Conservation (phyloP, 2,797 vertebrate species). For the Clangula hyemalis region DNA sequence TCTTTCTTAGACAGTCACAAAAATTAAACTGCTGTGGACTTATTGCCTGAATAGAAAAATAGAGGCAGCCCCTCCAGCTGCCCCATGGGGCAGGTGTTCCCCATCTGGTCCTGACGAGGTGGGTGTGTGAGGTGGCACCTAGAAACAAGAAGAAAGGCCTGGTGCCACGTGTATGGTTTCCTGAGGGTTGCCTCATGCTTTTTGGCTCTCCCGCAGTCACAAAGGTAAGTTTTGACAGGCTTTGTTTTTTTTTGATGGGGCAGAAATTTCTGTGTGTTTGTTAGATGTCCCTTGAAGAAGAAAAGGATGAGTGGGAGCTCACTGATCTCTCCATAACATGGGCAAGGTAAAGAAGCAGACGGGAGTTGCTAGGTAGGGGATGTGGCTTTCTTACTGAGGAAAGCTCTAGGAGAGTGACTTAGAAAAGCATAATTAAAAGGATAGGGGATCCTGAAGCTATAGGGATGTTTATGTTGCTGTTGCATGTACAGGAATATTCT, state of each 20-base stretch:
- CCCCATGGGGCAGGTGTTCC: background rate
- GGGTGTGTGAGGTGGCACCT: background rate
- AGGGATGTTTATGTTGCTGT: background rate
- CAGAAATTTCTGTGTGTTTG: rapidly evolving
- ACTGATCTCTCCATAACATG: rapidly evolving
- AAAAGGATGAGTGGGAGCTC: background rate
- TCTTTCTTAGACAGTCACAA: background rate
- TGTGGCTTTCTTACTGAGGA: background rate
- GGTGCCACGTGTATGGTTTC: rapidly evolving
- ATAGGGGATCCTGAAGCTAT: background rate
- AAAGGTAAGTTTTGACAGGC: background rate
- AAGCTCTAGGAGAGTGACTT: background rate
- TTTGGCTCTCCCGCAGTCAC: rapidly evolving
- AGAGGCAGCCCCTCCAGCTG: background rate
- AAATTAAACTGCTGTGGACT: background rate
- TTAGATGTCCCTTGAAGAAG: rapidly evolving
- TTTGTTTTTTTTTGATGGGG: background rate
- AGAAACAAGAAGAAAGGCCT: rapidly evolving
- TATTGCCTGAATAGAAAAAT: background rate
- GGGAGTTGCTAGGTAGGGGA: background rate
- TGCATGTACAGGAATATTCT: background rate
- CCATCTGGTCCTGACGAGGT: background rate
- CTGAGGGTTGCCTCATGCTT: rapidly evolving
- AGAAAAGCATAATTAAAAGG: background rate
- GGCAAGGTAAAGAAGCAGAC: background rate